Percentiles rank a stretch among this genome's conserved stretches.
Conservation (phyloP, 2,113 vertebrate genomes). For the Paraplagusia blochii region DNA sequence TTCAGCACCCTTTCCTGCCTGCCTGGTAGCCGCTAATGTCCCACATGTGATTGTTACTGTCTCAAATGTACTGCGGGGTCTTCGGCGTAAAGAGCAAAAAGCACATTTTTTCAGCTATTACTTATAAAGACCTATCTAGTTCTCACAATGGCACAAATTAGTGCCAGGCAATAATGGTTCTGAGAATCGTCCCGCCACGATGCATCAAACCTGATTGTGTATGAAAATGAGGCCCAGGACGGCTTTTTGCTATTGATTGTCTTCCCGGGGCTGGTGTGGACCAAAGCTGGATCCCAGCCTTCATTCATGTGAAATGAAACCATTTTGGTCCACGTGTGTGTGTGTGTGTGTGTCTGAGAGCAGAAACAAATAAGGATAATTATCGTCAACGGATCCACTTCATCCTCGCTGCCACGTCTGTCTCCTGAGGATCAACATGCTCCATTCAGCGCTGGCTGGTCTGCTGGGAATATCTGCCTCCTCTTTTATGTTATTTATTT, state of each 20-base stretch:
- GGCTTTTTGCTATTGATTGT: slow-evolving; percentile 47
- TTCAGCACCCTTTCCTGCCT: slow-evolving; percentile 1
- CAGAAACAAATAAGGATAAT: slow-evolving; percentile 74
- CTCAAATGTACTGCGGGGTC: background rate
- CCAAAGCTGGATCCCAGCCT: slow-evolving; percentile 23
- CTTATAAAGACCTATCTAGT: slow-evolving; percentile 22
- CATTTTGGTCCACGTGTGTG: slow-evolving; percentile 52
- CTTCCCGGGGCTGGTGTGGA: slow-evolving; percentile 46
- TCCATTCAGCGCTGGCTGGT: slow-evolving; percentile 51
- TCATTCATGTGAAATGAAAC: slow-evolving; percentile 57
- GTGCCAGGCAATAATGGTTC: slow-evolving; percentile 16
- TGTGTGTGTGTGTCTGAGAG: slow-evolving; percentile 58
- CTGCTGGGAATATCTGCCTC: slow-evolving; percentile 55
- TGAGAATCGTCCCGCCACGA: slow-evolving; percentile 13
- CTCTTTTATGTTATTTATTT: slow-evolving; percentile 64
- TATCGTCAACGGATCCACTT: slow-evolving; percentile 66
- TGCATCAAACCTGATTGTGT: slow-evolving; percentile 29
- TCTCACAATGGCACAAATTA: slow-evolving; percentile 22
- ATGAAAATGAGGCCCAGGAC: slow-evolving; percentile 49
- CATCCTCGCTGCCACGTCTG: slow-evolving; percentile 50
- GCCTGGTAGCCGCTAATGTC: background rate
- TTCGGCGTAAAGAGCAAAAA: slow-evolving; percentile 15
- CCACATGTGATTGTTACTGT: background rate
- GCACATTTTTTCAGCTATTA: slow-evolving; percentile 19
- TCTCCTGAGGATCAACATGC: slow-evolving; percentile 63